Conservation (phyloP, 2,797 vertebrate species). For the Lophius americanus region DNA sequence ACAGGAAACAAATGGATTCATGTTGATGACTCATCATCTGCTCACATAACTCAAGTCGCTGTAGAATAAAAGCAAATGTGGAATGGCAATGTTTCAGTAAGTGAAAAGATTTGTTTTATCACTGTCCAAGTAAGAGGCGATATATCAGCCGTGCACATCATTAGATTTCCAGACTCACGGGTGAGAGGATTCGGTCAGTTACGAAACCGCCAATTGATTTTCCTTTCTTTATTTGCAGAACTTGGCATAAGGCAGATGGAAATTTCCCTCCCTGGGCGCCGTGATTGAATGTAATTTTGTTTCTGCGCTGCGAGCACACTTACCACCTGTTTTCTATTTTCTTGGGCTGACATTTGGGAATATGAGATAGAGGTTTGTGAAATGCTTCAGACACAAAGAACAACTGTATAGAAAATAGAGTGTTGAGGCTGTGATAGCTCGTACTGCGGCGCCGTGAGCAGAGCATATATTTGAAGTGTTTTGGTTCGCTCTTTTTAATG, state of each 20-base stretch:
- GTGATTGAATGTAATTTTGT: conserved; percentile 71
- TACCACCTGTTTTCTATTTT: conserved; percentile 73
- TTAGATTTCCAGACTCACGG: conserved; percentile 58
- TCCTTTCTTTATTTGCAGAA: conserved; percentile 67
- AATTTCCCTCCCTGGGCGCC: conserved; percentile 42
- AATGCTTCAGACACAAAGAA: conserved; percentile 23
- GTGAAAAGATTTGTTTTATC: conserved; percentile 48
- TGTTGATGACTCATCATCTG: background rate
- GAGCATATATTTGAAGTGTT: conserved; percentile 38
- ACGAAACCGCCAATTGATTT: conserved; percentile 69
- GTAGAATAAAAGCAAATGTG: conserved; percentile 7
- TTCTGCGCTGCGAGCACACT: conserved; percentile 51
- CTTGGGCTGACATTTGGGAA: conserved; percentile 59
- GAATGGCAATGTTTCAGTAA: conserved; percentile 53
- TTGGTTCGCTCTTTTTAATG: conserved; percentile 5
- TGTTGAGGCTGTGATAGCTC: conserved; percentile 12
- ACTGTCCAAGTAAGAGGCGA: conserved; percentile 52
- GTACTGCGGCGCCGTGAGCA: conserved; percentile 17
- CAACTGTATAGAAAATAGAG: conserved; percentile 14
- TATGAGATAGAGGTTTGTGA: conserved; percentile 43
- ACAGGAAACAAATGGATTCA: background rate
- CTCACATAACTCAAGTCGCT: background rate
- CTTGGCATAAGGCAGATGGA: conserved; percentile 53
- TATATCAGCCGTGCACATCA: conserved; percentile 57
- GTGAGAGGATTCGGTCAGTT: conserved; percentile 68